phyloP scores from a whole-genome alignment of 1,140 invertebrate species.

The Cyphomyrmex costatus region DNA sequence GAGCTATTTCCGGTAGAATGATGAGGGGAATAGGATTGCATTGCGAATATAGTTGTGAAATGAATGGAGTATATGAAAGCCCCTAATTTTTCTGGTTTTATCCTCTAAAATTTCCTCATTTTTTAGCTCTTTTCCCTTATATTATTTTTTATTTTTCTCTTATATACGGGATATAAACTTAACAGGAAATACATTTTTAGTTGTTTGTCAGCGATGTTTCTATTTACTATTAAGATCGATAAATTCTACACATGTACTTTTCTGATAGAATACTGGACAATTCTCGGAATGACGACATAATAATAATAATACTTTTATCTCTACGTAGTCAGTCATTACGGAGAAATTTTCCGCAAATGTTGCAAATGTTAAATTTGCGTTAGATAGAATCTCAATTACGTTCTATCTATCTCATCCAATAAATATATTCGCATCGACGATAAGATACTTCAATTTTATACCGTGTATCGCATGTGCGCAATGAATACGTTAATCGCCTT shows the following conservation, averaged over 20 bases:
- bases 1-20: conserved; percentile 17
- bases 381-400: conserved; percentile 29
- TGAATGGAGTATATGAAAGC: not conserved
- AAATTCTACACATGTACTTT: conserved; percentile 3
- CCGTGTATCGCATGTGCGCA: not conserved
- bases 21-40: conserved; percentile 13
- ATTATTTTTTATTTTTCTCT: not conserved
- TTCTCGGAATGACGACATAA: not conserved
- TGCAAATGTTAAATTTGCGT: conserved; percentile 12
- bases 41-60: conserved; percentile 1
- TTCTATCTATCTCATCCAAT: not conserved
- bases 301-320: conserved; percentile 10
- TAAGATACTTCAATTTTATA: not conserved
- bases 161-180: not conserved
- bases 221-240: not conserved
- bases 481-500: conserved; percentile 49
- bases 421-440: conserved; percentile 25
- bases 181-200: not conserved
- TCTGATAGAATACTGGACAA: not conserved
- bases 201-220: not conserved
- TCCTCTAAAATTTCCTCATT: not conserved
- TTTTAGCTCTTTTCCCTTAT: not conserved
- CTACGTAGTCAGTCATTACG: not conserved
- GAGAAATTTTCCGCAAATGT: conserved; percentile 12
- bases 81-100: not conserved